Evolutionary conservation across 1,140 invertebrate genomes (phyloP), one percentile per base, ranked within the genome.

Genomic region (Pseudomyrmex pallidus): DNA sequence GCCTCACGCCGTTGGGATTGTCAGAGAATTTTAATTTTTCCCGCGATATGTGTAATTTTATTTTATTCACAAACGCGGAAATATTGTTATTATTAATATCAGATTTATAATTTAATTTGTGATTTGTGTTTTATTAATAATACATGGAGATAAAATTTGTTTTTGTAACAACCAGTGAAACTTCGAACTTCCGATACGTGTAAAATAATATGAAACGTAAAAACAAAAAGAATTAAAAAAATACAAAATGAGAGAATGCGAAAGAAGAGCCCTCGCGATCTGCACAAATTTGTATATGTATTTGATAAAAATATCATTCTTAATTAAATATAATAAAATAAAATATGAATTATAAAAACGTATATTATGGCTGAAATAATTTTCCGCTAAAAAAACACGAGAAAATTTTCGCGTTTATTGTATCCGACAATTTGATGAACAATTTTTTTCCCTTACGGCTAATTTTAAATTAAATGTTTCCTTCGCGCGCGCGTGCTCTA

Each of bases 21-120:
- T 25, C 22, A 15, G 2, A 15, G 2, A 50, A 76, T 64, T 76
- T 17, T 54, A 35, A 46, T 73, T 73, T 73, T 57, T 17, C 22
- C 2, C 50, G 15, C 9, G 7, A 59, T 46, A 35, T 7, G 35
- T 35, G 35, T 15, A 52, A 52, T 76, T 25, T 64, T 52, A 35
- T 64, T 12, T 52, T 35, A 52, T 64, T 7, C 13, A 13, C 5
- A 35, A 44, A 57, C 12, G 13, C 22, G 3, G 10, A 61, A 22
- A 61, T 61, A 13, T 10, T 61, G 22, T 61, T 61, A 61, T 10
- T 61, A 61, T 61, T 61, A 61, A 61, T 61, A 59, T 20, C 17
- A 2, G 9, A 61, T 13, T 25, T 61, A 10, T 61, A 22, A 13
- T 22, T 4, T 61, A 10, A 52, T 61, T 61, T 61, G 13, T 25